A percentile compares a stretch with the other conserved stretches of the same genome.
phyloP scores from a whole-genome alignment of 2,888 invertebrate species.

The Serripes groenlandicus region DNA sequence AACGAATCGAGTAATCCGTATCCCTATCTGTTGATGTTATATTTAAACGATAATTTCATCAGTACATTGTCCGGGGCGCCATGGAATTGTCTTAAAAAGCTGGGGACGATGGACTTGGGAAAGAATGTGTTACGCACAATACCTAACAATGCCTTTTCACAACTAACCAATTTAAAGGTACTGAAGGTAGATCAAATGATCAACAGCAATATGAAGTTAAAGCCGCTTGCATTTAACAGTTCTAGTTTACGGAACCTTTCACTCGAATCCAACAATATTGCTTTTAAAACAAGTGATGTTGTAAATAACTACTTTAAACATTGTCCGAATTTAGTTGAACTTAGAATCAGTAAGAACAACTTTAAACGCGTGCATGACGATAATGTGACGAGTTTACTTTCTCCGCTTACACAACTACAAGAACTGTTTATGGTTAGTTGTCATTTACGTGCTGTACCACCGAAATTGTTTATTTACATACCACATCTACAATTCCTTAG shows the following conservation, averaged over 20 bases:
- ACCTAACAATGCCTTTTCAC: background rate
- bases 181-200: background rate
- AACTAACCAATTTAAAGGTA: background rate
- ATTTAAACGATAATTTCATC: constrained; percentile 13
- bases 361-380: background rate
- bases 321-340: constrained; percentile 14
- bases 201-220: constrained; percentile 12
- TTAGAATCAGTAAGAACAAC: constrained; percentile 28
- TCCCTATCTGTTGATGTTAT: background rate
- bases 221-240: background rate
- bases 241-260: background rate
- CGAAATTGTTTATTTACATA: constrained; percentile 6
- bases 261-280: constrained; percentile 2
- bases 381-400: constrained; percentile 10
- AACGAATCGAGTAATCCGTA: background rate
- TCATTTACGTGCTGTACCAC: background rate
- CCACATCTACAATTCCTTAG: constrained; percentile 15
- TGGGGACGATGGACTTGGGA: background rate
- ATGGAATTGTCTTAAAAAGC: constrained; percentile 5
- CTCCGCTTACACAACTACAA: constrained; percentile 29
- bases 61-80: background rate
- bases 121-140: background rate
- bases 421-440: background rate
- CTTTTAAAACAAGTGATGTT: background rate
- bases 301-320: constrained; percentile 4